A percentile compares a stretch with the other conserved stretches of the same genome.
These are phyloP conservation scores for Drosophila quadrilineata DNA, from an alignment of 1,140 invertebrate species.

Conservation along the genomic window DNA sequence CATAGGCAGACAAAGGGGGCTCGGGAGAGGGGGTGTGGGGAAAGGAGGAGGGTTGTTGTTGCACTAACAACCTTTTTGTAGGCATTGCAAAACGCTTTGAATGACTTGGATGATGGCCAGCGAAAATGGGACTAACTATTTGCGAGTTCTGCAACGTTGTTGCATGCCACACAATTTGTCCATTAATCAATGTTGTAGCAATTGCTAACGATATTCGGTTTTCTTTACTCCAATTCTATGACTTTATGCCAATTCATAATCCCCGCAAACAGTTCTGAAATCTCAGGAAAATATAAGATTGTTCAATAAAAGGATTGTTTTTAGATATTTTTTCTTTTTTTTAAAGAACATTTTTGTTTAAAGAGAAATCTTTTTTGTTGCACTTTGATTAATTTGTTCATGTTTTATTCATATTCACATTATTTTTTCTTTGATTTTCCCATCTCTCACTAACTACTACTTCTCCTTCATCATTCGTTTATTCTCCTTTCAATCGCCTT, in stretches of 20 bases:
- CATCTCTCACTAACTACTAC: too few species aligned
- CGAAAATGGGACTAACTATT: conserved; percentile 29
- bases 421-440: too few species aligned
- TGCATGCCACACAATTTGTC: conserved; percentile 70
- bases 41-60: background rate
- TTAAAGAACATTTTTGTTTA: too few species aligned
- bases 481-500: too few species aligned
- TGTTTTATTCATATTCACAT: too few species aligned
- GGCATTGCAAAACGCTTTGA: conserved; percentile 41
- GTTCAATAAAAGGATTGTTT: too few species aligned
- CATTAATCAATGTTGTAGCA: conserved; percentile 67
- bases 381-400: too few species aligned
- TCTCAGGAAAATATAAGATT: conserved; percentile 1
- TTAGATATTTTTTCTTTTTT: too few species aligned
- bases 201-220: conserved; percentile 33
- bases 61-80: conserved; percentile 34
- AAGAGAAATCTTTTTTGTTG: too few species aligned
- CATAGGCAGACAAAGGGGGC: background rate
- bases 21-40: background rate
- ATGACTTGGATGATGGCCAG: conserved; percentile 40
- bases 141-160: conserved; percentile 7
- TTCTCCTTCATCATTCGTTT: too few species aligned
- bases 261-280: conserved; percentile 4
- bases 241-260: conserved; percentile 1
- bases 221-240: background rate